Conservation (phyloP, 2,888 invertebrate species). For the Platypus cylindrus region DNA sequence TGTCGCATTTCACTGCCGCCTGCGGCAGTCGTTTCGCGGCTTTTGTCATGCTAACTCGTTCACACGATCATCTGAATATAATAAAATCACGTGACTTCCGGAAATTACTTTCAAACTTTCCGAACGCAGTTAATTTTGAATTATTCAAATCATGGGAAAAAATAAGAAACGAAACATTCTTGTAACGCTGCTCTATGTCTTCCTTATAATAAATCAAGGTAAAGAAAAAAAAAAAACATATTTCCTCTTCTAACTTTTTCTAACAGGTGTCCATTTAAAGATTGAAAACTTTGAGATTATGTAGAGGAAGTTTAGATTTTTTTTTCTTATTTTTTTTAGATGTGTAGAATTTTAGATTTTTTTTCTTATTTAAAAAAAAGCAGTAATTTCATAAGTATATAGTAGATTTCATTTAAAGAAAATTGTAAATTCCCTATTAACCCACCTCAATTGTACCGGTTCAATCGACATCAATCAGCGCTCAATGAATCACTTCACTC, state of each 20-base stretch:
- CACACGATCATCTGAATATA: conserved; percentile 7
- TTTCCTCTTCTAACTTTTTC: no score
- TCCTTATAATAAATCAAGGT: conserved; percentile 15
- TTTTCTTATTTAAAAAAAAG: no score
- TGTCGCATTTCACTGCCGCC: conserved; percentile 15
- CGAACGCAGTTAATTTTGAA: conserved; percentile 2
- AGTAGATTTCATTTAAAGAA: no score
- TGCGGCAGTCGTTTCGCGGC: conserved; percentile 16
- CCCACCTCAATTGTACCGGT: no score
- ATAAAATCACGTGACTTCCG: conserved; percentile 12
- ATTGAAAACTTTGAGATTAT: no score
- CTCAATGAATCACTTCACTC: no score
- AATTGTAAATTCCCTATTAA: no score
- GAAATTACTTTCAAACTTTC: conserved; percentile 9
- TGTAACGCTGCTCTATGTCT: conserved; percentile 12
- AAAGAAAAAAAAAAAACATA: conserved; percentile 1
- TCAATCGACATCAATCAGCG: no score
- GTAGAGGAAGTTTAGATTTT: background rate
- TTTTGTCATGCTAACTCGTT: conserved; percentile 13
- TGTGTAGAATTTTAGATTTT: no score
- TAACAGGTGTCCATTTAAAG: conserved; percentile 13
- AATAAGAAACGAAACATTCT: conserved; percentile 9
- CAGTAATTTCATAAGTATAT: no score
- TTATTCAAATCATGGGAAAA: conserved; percentile 8
- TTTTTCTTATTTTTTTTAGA: no score